Evolutionary conservation across 2,888 invertebrate species (phyloP).

Genomic region (Idaea straminata): DNA sequence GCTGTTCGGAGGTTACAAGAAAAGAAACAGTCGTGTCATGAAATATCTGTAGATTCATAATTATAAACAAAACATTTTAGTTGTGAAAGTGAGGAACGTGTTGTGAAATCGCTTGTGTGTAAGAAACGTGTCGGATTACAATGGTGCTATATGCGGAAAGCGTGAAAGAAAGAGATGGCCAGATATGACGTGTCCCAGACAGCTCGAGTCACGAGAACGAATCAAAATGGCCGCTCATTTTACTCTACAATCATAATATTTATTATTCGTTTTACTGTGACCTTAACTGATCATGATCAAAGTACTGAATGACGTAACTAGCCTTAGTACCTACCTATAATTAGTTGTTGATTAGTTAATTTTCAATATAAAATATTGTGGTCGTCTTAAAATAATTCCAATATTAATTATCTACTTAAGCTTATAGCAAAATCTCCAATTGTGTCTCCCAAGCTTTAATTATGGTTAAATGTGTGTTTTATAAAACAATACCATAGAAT

Average conservation of each 20-base stretch:
- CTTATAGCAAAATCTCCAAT: slow-evolving; percentile 20
- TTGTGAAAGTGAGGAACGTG: slow-evolving; percentile 79
- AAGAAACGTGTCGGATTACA: slow-evolving; percentile 80
- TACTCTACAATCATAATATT: slow-evolving; percentile 80
- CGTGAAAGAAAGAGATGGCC: slow-evolving; percentile 71
- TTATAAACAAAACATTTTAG: slow-evolving; percentile 76
- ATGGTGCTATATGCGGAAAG: slow-evolving; percentile 80
- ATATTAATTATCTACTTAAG: slow-evolving; percentile 19
- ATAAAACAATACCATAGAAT: slow-evolving; percentile 7
- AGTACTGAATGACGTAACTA: slow-evolving; percentile 77
- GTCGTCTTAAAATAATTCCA: slow-evolving; percentile 56
- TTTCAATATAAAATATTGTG: slow-evolving; percentile 32
- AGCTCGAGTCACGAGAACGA: slow-evolving; percentile 77
- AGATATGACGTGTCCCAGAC: slow-evolving; percentile 75
- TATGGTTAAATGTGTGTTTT: slow-evolving; percentile 27
- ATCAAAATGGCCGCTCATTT: slow-evolving; percentile 75
- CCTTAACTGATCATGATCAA: slow-evolving; percentile 77
- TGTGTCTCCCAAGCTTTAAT: slow-evolving; percentile 39
- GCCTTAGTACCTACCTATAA: slow-evolving; percentile 43
- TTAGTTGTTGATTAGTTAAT: slow-evolving; percentile 26
- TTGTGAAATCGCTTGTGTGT: slow-evolving; percentile 80
- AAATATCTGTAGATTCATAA: slow-evolving; percentile 76
- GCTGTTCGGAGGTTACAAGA: slow-evolving; percentile 76
- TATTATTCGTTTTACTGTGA: slow-evolving; percentile 77
- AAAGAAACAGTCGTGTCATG: slow-evolving; percentile 73